These are phyloP conservation scores for Umimayanthus chanpuru DNA, from an alignment of 92 coral and sea anemone species.

Conservation along the genomic window DNA sequence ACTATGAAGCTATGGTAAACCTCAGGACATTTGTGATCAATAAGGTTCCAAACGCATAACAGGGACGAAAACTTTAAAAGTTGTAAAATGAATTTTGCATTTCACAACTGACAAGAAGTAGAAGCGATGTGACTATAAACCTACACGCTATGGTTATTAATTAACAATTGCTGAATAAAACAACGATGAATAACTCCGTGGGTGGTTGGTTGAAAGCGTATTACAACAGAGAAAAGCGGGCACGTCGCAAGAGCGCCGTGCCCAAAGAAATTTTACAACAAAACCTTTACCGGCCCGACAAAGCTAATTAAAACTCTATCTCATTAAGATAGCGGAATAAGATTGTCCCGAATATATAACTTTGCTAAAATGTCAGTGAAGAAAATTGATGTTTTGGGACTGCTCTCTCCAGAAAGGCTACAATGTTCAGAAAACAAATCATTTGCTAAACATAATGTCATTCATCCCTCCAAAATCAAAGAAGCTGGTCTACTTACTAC, in stretches of 20 bases:
- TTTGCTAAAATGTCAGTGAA: background rate
- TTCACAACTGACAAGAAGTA: background rate
- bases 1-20: conserved; percentile 13
- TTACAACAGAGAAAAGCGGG: conserved; percentile 26
- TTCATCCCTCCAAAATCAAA: background rate
- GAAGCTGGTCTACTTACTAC: background rate
- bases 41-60: background rate
- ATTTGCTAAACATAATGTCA: background rate
- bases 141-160: conserved; percentile 22
- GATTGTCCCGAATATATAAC: background rate
- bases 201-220: conserved; percentile 39
- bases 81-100: background rate
- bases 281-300: background rate
- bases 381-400: background rate
- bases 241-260: conserved; percentile 11
- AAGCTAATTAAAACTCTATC: conserved; percentile 21
- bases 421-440: conserved; percentile 12
- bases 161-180: conserved; percentile 43
- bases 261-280: conserved; percentile 3
- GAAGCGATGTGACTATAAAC: background rate
- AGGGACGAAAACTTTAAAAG: background rate
- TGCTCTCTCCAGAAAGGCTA: background rate
- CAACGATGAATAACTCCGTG: conserved; percentile 47
- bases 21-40: conserved; percentile 9
- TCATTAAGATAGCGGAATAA: background rate